Conservation (phyloP, 2,113 vertebrate species). For the Struthidea cinerea region DNA sequence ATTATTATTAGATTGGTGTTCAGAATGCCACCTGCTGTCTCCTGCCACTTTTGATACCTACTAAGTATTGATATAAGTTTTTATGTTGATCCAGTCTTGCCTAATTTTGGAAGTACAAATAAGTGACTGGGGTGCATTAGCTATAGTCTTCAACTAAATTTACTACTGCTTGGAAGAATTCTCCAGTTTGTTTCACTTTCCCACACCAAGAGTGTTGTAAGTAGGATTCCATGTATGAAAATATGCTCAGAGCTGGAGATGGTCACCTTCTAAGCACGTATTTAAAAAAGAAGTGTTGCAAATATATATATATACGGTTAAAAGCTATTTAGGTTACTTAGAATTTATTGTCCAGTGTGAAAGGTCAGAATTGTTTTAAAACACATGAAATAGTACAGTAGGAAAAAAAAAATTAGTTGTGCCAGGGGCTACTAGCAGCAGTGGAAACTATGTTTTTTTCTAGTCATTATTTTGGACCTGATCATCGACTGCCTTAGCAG, state of each 20-base stretch:
- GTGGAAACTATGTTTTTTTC: not conserved
- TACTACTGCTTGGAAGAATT: not conserved
- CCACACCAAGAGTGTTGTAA: not conserved
- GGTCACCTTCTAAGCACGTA: rapidly evolving
- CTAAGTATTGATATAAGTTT: not conserved
- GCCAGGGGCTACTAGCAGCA: not conserved
- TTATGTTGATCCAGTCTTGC: not conserved
- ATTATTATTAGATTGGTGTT: not conserved
- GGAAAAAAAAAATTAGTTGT: not conserved
- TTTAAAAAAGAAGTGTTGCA: not conserved
- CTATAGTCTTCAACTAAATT: not conserved
- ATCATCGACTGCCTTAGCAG: not conserved
- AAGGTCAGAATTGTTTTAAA: not conserved
- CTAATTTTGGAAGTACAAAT: not conserved
- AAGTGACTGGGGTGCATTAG: not conserved
- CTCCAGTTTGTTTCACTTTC: not conserved
- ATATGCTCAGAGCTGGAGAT: not conserved
- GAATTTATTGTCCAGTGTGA: not conserved
- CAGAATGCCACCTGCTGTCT: not conserved
- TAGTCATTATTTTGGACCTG: not conserved
- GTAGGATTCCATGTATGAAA: not conserved
- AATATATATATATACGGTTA: not conserved
- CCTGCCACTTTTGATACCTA: not conserved
- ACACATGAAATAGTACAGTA: not conserved
- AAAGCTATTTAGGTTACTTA: not conserved